Base-by-base conservation (phyloP, 2,888 invertebrate species). In the Drosophila basisetae region DNA sequence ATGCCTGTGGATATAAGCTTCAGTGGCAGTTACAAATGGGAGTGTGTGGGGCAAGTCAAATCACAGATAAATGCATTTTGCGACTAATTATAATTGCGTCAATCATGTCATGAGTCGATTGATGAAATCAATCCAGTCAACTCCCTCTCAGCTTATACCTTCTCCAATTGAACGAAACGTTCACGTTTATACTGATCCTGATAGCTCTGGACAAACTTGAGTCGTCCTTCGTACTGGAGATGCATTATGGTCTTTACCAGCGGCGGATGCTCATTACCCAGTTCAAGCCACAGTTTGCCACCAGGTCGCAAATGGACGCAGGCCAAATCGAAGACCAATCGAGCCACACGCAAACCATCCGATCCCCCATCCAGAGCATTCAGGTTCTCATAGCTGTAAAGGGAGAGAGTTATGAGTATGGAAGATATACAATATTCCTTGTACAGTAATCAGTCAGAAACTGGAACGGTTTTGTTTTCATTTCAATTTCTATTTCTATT, bases 311-410 rank as follows among this genome's bases (percentile, higher is more conserved):
- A 90, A 69, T 94, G 91, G 13, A 84, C 83, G 33, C 94, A 94
- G 49, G 95, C 94, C 65, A 95, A 92, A 52, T 94, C 92, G 65
- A 95, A 92, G 49, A 96, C 94, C 35, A 94, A 90, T 82, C 94
- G 94, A 39, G 96, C 94, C 16, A 96, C 90, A 65, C 94, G 93
- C 72, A 96, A 87, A 10, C 96, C 96, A 91, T 96, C 95, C 13
- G 90, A 82, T 1, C 96, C 96, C 16, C 96, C 96, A 91, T 96
- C 94, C 63, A 96, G 91, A 2, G 96, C 96, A 74, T 93, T 93
- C 4, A 94, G 90, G 88, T 96, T 96, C 92, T 96, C 96, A 91
- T 95, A 96, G 50, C 96, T 96, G 10, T 0, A 71, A 43, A 89
- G 84, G 4, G 7, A 49, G 13, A 47, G 13, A 56, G 18, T 28